These are phyloP conservation scores for Forbesichthys papilliferus DNA, from an alignment of 2,113 vertebrate genomes.

Conservation along the genomic window DNA sequence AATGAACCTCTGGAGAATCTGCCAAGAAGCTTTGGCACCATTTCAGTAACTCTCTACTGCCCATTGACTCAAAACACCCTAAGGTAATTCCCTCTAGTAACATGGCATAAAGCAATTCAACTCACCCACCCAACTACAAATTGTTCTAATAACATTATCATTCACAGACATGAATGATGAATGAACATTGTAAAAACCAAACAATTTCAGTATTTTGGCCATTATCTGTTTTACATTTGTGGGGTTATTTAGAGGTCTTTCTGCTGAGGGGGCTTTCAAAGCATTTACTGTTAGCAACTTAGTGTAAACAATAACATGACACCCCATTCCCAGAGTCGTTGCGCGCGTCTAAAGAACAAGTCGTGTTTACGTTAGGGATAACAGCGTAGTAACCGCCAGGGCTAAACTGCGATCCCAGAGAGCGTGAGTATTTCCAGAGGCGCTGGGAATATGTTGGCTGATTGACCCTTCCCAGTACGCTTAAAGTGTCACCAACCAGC, in stretches of 20 bases:
- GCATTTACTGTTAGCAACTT: background rate
- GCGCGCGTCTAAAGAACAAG: constrained; percentile 21
- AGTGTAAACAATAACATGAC: background rate
- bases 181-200: background rate
- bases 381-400: constrained; percentile 43
- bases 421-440: constrained; percentile 60
- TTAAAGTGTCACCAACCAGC: constrained; percentile 65
- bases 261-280: background rate
- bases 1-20: constrained; percentile 23
- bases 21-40: constrained; percentile 35
- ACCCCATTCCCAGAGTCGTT: constrained; percentile 28
- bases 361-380: constrained; percentile 47
- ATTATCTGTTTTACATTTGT: background rate
- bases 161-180: too few species aligned
- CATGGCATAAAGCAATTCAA: constrained; percentile 6
- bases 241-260: too few species aligned
- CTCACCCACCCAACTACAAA: background rate
- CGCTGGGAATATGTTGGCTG: constrained; percentile 72
- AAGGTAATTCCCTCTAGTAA: constrained; percentile 7
- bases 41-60: constrained; percentile 18
- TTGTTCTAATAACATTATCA: too few species aligned
- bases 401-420: constrained; percentile 41
- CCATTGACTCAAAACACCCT: constrained; percentile 24
- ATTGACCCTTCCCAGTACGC: constrained; percentile 65
- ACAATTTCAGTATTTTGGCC: background rate